These are phyloP conservation scores for Pseudoatta argentina DNA, from an alignment of 1,140 invertebrate genomes.

Conservation along the genomic window DNA sequence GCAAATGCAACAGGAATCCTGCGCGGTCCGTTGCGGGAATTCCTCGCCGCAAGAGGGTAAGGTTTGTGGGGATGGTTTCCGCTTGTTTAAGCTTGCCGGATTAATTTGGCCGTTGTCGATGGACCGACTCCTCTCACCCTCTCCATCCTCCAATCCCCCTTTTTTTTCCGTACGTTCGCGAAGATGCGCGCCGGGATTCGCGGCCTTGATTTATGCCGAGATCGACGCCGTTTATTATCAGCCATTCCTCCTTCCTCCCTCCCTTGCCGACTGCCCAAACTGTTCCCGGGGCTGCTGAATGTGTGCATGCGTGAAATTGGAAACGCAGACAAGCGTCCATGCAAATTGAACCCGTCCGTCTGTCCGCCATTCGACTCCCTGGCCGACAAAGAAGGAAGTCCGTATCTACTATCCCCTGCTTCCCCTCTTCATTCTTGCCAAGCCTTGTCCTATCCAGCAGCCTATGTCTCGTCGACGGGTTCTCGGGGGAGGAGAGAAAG, in stretches of 20 bases:
- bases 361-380: slow-evolving; percentile 74
- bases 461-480: slow-evolving; percentile 37
- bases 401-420: slow-evolving; percentile 60
- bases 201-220: slow-evolving; percentile 84
- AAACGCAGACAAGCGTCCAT: slow-evolving; percentile 84
- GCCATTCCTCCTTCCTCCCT: background rate
- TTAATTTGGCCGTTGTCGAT: slow-evolving; percentile 74
- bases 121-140: slow-evolving; percentile 38
- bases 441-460: slow-evolving; percentile 46
- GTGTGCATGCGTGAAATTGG: slow-evolving; percentile 85
- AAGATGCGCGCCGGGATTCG: slow-evolving; percentile 75
- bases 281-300: slow-evolving; percentile 76
- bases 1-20: slow-evolving; percentile 59
- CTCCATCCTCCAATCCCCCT: slow-evolving; percentile 11
- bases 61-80: slow-evolving; percentile 69
- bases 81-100: slow-evolving; percentile 76
- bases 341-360: slow-evolving; percentile 82
- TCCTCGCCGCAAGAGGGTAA: slow-evolving; percentile 27
- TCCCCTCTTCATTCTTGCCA: slow-evolving; percentile 4
- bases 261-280: slow-evolving; percentile 17
- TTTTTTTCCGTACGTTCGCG: slow-evolving; percentile 52
- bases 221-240: slow-evolving; percentile 84
- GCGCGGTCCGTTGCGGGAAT: slow-evolving; percentile 49
- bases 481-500: slow-evolving; percentile 30
- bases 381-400: slow-evolving; percentile 79